Conservation (phyloP, 2,113 vertebrate species). For the Neopipo cinnamomea region DNA sequence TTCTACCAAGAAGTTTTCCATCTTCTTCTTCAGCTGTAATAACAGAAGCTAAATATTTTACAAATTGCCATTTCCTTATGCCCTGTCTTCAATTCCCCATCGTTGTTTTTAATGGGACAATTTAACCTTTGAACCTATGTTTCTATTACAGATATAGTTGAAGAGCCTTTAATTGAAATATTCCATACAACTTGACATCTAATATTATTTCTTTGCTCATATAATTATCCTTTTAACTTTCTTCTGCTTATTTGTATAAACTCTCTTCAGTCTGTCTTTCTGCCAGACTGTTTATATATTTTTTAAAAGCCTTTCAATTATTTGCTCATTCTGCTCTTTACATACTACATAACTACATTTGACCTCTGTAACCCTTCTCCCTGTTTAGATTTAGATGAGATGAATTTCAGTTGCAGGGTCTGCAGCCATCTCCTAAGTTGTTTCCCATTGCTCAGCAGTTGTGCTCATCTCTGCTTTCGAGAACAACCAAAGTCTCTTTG, state of each 20-base stretch:
- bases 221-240: slow-evolving; percentile 60
- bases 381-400: slow-evolving; percentile 47
- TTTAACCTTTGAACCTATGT: slow-evolving; percentile 46
- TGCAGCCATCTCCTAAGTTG: not conserved
- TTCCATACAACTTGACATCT: slow-evolving; percentile 41
- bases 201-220: slow-evolving; percentile 41
- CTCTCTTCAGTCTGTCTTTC: slow-evolving; percentile 40
- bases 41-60: slow-evolving; percentile 44
- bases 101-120: slow-evolving; percentile 25
- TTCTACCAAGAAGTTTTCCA: not conserved
- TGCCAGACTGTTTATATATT: slow-evolving; percentile 57
- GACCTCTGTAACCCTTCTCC: slow-evolving; percentile 34
- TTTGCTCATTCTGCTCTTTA: slow-evolving; percentile 51
- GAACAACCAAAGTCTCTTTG: not conserved
- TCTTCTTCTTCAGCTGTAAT: slow-evolving; percentile 41
- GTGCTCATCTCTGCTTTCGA: not conserved
- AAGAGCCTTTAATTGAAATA: slow-evolving; percentile 49
- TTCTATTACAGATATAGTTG: slow-evolving; percentile 30
- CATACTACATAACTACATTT: slow-evolving; percentile 29
- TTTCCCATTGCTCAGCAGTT: not conserved
- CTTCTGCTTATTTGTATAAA: slow-evolving; percentile 65
- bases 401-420: slow-evolving; percentile 24
- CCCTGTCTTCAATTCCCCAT: slow-evolving; percentile 15
- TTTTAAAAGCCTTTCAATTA: slow-evolving; percentile 54
- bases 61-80: slow-evolving; percentile 39